Base-by-base conservation (phyloP, 2,888 invertebrate species). In the Subacronicta megacephala region DNA sequence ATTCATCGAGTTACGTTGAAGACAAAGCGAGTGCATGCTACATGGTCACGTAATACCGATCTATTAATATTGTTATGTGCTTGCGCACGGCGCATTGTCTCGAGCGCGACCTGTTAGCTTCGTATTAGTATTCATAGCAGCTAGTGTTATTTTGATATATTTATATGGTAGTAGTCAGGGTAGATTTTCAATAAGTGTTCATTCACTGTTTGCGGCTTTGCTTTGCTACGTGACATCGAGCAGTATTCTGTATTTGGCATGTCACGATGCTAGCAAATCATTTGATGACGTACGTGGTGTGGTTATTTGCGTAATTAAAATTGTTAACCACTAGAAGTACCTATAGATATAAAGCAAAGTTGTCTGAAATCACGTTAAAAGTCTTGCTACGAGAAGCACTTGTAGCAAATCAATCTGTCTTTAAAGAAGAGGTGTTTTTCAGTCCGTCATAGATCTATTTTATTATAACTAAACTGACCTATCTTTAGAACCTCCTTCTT, bases 51-150 rank as follows among this genome's bases (percentile, higher is more conserved):
- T 82, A 79, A 83, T 75, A 69, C 54, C 69, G 62, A 78, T 79
- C 67, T 82, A 76, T 75, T 76, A 75, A 75, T 81, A 80, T 79
- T 76, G 76, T 78, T 73, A 73, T 78, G 78, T 71, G 62, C 65
- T 59, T 49, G 66, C 66, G 52, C 61, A 70, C 40, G 51, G 52
- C 79, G 79, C 77, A 82, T 81, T 84, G 78, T 82, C 69, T 73
- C 37, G 13, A 49, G 45, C 63, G 45, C 44, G 61, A 54, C 37
- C 67, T 55, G 65, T 62, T 67, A 46, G 52, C 31, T 55, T 53
- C 52, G 45, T 56, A 58, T 65, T 65, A 43, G 50, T 59, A 66
- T 70, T 66, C 56, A 10, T 17, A 35, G 51, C 20, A 13, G 41
- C 31, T 45, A 23, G 37, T 64, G 63, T 57, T 41, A 57, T 45